Conservation (phyloP, 2,888 invertebrate genomes). For the Lithophane socia region DNA sequence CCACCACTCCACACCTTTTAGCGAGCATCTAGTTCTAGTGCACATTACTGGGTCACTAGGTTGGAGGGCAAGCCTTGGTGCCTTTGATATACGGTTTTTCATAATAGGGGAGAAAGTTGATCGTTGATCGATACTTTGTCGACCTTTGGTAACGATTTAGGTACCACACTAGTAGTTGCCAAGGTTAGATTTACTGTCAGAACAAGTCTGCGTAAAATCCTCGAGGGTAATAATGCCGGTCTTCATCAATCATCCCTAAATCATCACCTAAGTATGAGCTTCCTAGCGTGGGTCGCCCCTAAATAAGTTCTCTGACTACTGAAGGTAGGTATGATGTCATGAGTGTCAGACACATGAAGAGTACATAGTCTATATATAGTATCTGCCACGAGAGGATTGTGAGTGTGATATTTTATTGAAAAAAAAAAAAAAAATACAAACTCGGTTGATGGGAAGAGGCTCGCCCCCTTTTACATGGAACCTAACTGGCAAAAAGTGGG, state of each 20-base stretch:
- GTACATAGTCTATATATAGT: background rate
- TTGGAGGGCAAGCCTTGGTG: conserved; percentile 46
- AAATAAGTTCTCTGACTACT: background rate
- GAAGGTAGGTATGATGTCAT: background rate
- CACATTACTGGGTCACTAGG: conserved; percentile 82
- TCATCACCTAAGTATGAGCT: too few species aligned
- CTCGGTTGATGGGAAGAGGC: too few species aligned
- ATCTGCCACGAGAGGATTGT: background rate
- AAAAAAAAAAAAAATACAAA: background rate
- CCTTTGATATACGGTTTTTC: conserved; percentile 24
- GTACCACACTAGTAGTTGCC: background rate
- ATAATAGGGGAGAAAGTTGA: conserved; percentile 36
- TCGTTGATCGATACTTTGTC: conserved; percentile 25
- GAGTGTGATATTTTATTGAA: background rate
- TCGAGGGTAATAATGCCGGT: too few species aligned
- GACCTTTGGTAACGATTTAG: conserved; percentile 35
- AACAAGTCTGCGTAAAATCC: background rate
- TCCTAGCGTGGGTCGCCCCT: background rate
- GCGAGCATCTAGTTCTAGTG: conserved; percentile 69
- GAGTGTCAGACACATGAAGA: background rate
- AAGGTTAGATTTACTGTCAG: background rate
- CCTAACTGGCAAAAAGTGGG: too few species aligned
- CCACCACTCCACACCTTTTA: conserved; percentile 82
- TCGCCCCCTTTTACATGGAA: too few species aligned
- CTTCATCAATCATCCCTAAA: background rate